Percentiles rank a stretch among this genome's conserved stretches.
phyloP scores from a whole-genome alignment of 2,113 vertebrate genomes.

The Myotis yumanensis region DNA sequence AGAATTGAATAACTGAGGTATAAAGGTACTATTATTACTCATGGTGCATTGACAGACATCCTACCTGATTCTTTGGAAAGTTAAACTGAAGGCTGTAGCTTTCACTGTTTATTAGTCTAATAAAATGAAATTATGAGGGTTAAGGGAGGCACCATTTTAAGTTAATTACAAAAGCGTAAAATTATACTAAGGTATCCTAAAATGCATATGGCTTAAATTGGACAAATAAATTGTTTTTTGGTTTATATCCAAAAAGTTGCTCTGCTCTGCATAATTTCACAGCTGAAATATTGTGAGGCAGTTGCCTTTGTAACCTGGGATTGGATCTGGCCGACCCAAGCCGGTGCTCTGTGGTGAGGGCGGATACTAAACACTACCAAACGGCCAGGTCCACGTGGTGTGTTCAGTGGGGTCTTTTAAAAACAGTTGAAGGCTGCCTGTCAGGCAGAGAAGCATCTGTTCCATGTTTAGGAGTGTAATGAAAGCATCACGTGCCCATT shows the following conservation, averaged over 20 bases:
- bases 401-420: constrained; percentile 7
- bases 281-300: constrained; percentile 11
- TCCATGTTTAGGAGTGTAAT: neutral
- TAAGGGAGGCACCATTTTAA: constrained; percentile 43
- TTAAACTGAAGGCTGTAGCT: neutral
- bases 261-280: neutral
- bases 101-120: neutral
- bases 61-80: neutral
- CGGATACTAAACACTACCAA: neutral
- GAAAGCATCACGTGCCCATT: neutral
- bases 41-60: neutral
- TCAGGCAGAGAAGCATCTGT: neutral
- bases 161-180: constrained; percentile 22
- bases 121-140: neutral
- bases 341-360: neutral
- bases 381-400: neutral
- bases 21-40: neutral
- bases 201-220: constrained; percentile 47
- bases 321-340: neutral
- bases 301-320: constrained; percentile 45
- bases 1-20: neutral
- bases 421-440: neutral
- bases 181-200: neutral
- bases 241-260: neutral
- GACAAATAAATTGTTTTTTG: constrained; percentile 58